Evolutionary conservation across 2,797 vertebrate species (phyloP).

Genomic region (Chlorospingus flavigularis): DNA sequence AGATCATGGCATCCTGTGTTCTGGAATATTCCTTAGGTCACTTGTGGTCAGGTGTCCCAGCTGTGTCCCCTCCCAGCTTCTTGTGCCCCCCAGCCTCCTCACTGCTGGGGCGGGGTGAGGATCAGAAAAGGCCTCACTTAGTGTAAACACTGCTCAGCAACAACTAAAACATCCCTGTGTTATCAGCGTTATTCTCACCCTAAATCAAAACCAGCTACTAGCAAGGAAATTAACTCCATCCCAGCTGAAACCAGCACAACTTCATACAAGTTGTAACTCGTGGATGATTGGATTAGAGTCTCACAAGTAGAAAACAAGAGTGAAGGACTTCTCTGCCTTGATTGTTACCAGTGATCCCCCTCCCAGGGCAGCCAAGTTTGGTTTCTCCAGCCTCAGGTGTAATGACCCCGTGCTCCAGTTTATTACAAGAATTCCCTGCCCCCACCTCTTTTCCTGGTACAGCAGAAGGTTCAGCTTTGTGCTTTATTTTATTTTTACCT

Average conservation of each 20-base stretch:
- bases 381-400: background rate
- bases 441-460: background rate
- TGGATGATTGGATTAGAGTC: background rate
- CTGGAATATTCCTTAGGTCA: background rate
- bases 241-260: background rate
- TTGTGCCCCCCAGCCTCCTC: background rate
- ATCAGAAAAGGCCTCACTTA: background rate
- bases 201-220: background rate
- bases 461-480: background rate
- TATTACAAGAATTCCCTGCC: background rate
- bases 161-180: background rate
- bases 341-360: background rate
- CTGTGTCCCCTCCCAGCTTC: background rate
- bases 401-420: background rate
- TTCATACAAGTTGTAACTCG: background rate
- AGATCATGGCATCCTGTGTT: background rate
- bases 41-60: background rate
- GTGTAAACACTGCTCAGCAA: background rate
- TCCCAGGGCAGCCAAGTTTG: background rate
- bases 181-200: background rate
- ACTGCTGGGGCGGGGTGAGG: background rate
- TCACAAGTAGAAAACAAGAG: background rate
- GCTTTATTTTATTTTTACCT: background rate
- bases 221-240: background rate
- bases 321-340: background rate